These are phyloP conservation scores for Gryllus longicercus DNA, from an alignment of 2,888 invertebrate genomes.

Conservation along the genomic window DNA sequence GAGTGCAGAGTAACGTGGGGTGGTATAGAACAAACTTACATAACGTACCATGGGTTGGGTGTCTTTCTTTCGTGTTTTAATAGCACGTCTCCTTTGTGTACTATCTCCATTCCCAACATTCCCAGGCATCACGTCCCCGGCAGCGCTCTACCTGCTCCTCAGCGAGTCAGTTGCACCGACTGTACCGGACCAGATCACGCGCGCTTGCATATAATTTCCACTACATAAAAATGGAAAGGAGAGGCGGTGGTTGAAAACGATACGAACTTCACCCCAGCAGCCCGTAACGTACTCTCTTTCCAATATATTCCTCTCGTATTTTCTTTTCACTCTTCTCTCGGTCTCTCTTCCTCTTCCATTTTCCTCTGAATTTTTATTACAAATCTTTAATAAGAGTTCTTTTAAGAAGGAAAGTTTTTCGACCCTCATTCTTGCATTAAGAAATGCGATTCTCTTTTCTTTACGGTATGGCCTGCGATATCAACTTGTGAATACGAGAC, in stretches of 20 bases:
- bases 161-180: not conserved
- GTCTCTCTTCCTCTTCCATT: conserved; percentile 22
- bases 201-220: conserved; percentile 8
- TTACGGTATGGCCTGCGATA: conserved; percentile 17
- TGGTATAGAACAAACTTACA: too few relatives aligned
- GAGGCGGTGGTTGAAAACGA: conserved; percentile 17
- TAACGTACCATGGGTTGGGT: too few relatives aligned
- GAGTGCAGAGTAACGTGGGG: too few relatives aligned
- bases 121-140: too few relatives aligned
- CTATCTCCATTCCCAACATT: too few relatives aligned
- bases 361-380: conserved; percentile 35
- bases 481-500: conserved; percentile 9
- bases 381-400: conserved; percentile 32
- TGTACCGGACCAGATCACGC: not conserved
- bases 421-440: conserved; percentile 21
- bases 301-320: not conserved
- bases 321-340: conserved; percentile 3
- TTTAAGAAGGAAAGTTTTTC: conserved; percentile 27
- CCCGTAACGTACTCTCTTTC: conserved; percentile 8
- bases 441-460: conserved; percentile 17
- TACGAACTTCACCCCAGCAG: conserved; percentile 10
- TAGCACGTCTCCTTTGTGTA: too few relatives aligned
- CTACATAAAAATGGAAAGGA: conserved; percentile 17
- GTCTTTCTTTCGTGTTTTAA: too few relatives aligned
- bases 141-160: not conserved